phyloP scores from a whole-genome alignment of 2,113 vertebrate genomes.

The Phodopus roborovskii region DNA sequence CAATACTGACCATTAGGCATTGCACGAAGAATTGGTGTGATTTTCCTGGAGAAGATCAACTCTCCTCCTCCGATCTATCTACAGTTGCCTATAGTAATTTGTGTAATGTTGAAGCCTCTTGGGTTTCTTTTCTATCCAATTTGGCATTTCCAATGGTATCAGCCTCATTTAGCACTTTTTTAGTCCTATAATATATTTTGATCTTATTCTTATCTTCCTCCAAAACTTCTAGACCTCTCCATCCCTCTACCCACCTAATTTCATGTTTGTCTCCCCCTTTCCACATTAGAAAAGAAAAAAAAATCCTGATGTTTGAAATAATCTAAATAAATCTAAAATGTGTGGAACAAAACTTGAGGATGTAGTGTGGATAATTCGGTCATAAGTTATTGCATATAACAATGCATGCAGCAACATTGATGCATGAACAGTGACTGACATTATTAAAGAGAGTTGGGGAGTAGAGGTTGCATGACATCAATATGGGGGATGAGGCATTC shows the following conservation, averaged over 20 bases:
- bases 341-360: background rate
- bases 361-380: background rate
- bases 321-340: background rate
- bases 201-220: background rate
- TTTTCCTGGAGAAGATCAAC: background rate
- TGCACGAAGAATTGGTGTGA: background rate
- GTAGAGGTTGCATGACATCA: too few relatives aligned
- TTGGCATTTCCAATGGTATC: background rate
- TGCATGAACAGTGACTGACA: background rate
- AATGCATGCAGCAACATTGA: background rate
- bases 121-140: too few relatives aligned
- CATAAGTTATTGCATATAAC: background rate
- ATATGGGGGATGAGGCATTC: too few relatives aligned
- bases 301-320: background rate
- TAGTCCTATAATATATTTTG: background rate
- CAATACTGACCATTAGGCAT: background rate
- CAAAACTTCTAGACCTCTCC: background rate
- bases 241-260: background rate
- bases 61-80: too few relatives aligned
- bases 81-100: background rate
- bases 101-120: background rate
- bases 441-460: background rate
- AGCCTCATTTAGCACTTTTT: background rate
- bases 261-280: background rate
- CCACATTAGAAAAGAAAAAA: background rate